phyloP scores from a whole-genome alignment of 1,140 invertebrate genomes.

The Tetranychus urticae region DNA sequence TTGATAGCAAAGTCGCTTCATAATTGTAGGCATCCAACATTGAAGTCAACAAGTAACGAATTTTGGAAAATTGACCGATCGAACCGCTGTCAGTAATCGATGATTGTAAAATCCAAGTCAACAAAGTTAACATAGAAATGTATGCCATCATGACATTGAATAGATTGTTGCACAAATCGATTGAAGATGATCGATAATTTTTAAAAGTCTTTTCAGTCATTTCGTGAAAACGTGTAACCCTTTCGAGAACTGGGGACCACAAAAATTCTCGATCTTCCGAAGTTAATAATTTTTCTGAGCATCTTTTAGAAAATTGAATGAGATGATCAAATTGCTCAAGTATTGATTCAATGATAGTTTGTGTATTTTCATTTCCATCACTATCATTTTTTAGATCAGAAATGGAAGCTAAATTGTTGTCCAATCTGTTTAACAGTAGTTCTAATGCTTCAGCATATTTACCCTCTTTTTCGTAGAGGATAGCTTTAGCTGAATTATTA shows the following conservation, averaged over 20 bases:
- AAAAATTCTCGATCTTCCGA: conserved; percentile 16
- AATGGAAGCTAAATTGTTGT: neutral
- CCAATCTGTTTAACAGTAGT: conserved; percentile 15
- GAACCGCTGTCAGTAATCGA: conserved; percentile 27
- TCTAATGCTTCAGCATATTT: conserved; percentile 27
- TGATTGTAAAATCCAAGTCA: conserved; percentile 28
- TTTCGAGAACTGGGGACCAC: conserved; percentile 30
- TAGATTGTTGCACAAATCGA: conserved; percentile 27
- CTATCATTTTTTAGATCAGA: no score
- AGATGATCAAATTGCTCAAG: no score
- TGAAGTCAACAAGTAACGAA: conserved; percentile 26
- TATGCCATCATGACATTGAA: conserved; percentile 33
- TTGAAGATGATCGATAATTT: conserved; percentile 17
- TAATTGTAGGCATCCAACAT: conserved; percentile 33
- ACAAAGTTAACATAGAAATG: conserved; percentile 28
- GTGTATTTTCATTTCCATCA: no score
- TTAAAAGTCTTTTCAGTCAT: neutral
- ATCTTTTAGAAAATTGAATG: neutral
- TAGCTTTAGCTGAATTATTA: conserved; percentile 26
- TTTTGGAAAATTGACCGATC: conserved; percentile 29
- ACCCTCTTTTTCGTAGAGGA: conserved; percentile 28
- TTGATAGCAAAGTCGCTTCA: conserved; percentile 25
- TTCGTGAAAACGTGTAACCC: conserved; percentile 19
- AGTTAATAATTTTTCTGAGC: conserved; percentile 1
- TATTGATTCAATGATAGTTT: neutral